Conservation (phyloP, 1,140 invertebrate species). For the Macrostomum lignano region DNA sequence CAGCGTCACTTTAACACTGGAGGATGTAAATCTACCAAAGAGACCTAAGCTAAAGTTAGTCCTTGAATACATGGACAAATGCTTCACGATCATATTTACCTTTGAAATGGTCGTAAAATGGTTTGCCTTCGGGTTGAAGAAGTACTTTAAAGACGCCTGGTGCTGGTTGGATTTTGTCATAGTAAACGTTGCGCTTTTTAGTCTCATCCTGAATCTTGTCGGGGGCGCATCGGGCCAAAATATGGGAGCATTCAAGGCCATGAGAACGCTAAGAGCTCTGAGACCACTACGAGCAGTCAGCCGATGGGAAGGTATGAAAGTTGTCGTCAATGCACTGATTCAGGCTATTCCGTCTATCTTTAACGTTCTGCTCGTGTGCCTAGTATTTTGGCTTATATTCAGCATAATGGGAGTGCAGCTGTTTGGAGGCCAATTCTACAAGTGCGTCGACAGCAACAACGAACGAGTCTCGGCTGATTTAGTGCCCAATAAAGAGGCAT, state of each 20-base stretch:
- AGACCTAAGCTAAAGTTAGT: constrained; percentile 49
- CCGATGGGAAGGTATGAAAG: too few species aligned
- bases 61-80: constrained; percentile 74
- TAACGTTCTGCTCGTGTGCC: constrained; percentile 60
- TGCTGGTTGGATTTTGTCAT: constrained; percentile 89
- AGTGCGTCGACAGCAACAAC: constrained; percentile 43
- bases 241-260: constrained; percentile 48
- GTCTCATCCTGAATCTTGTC: not conserved
- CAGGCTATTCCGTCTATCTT: too few species aligned
- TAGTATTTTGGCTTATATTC: too few species aligned
- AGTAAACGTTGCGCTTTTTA: constrained; percentile 37
- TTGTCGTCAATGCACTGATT: constrained; percentile 69
- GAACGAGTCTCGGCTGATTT: constrained; percentile 16
- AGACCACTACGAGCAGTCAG: too few species aligned
- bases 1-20: constrained; percentile 72
- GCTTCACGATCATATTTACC: constrained; percentile 84
- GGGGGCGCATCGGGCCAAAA: constrained; percentile 20
- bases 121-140: constrained; percentile 65
- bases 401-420: constrained; percentile 62
- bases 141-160: constrained; percentile 84
- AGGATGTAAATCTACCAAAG: constrained; percentile 62
- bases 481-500: not conserved
- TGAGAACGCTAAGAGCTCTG: constrained; percentile 51
- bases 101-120: constrained; percentile 89
- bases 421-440: constrained; percentile 57